Base-by-base conservation (phyloP, 2,888 invertebrate genomes). In the Plusia festucae region DNA sequence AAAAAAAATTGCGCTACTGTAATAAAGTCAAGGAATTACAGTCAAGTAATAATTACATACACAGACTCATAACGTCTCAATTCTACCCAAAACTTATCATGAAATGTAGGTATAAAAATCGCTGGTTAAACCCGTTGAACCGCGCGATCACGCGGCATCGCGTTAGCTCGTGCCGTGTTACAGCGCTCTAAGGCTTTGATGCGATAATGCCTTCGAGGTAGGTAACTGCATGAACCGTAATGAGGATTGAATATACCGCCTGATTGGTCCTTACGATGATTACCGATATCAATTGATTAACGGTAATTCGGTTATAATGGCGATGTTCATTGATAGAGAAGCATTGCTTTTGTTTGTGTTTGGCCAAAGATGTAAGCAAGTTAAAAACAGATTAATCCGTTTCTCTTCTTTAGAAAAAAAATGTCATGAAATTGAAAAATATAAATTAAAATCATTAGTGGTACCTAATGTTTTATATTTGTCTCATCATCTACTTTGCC, bases 171-270 rank as follows among this genome's bases (percentile, higher is more conserved):
- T 18, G 18, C 46, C 46, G 18, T 46, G 16, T 18, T 8, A 18
- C 18, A 2, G 0, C 18, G 18, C 9, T 2, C 46, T 46, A 18
- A 16, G 16, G 46, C 46, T 18, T 8, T 6, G 9, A 18, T 5
- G n/a, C 8, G 46, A 9, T 46, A 46, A 46, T 46, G 46, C 40
- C n/a, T n/a, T 40, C 18, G 16, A 18, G 8, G 46, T 46, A 46
- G n/a, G 46, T 46, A 46, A 18, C 46, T 46, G 46, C 46, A 18
- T 18, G 2, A 44, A n/a, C 16, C 18, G 18, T 46, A 46, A 46
- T 46, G 46, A 46, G 46, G 16, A 46, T 18, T 46, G 18, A 46
- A 46, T 46, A 46, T 46, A 46, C 46, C 16, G 16, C 16, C 46
- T 46, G 46, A 46, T 46, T 46, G 46, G 16, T 46, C 46, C 16